Percentiles rank a stretch among this genome's conserved stretches.
phyloP scores from a whole-genome alignment of 2,113 vertebrate species.

The Castor canadensis region DNA sequence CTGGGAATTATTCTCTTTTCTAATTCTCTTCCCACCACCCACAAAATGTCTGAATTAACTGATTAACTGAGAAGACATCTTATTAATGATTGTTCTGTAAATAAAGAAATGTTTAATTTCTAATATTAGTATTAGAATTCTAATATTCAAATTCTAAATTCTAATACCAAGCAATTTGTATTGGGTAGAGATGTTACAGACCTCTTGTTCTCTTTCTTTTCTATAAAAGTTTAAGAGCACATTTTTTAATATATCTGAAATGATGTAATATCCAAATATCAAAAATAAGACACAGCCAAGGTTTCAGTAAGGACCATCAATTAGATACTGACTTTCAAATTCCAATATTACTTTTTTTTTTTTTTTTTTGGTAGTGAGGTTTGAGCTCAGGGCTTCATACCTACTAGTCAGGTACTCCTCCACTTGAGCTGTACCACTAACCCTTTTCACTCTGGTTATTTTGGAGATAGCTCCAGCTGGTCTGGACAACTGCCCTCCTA shows the following conservation, averaged over 20 bases:
- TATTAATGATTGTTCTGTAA: background rate
- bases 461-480: too few relatives aligned
- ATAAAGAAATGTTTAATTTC: background rate
- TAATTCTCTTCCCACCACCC: background rate
- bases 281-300: background rate
- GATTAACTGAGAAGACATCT: background rate
- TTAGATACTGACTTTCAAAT: background rate
- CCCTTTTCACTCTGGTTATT: too few relatives aligned
- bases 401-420: too few relatives aligned
- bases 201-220: background rate
- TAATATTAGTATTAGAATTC: too few relatives aligned
- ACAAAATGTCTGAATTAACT: conserved; percentile 25
- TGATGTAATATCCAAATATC: background rate
- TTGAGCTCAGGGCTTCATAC: too few relatives aligned
- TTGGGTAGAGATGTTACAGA: background rate
- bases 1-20: background rate
- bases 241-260: background rate
- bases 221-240: background rate
- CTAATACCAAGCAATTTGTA: background rate
- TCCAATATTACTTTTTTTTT: background rate
- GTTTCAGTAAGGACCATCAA: background rate
- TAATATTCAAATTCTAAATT: too few relatives aligned
- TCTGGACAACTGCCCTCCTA: too few relatives aligned
- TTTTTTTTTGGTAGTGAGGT: too few relatives aligned
- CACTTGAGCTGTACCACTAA: too few relatives aligned